phyloP scores from a whole-genome alignment of 2,113 vertebrate genomes.

The Peromyscus leucopus region DNA sequence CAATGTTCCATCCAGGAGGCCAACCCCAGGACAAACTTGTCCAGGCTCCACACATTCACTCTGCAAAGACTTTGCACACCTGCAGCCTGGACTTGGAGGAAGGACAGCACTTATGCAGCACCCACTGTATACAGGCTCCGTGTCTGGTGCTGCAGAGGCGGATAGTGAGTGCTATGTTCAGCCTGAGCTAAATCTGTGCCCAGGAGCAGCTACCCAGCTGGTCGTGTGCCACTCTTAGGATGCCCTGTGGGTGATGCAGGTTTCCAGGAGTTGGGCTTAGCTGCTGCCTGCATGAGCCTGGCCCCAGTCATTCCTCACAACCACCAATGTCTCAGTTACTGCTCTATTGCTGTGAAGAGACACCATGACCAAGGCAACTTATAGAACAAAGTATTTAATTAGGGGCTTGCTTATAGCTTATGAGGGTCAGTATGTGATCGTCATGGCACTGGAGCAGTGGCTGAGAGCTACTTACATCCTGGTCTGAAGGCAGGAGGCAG shows the following conservation, averaged over 20 bases:
- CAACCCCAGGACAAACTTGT: fast-evolving
- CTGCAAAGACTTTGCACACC: fast-evolving
- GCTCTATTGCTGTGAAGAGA: not conserved
- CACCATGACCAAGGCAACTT: no score
- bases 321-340: not conserved
- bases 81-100: fast-evolving
- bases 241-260: fast-evolving
- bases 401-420: not conserved
- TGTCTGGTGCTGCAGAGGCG: fast-evolving
- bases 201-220: not conserved
- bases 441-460: not conserved
- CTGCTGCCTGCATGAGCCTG: fast-evolving
- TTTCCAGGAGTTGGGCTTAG: not conserved
- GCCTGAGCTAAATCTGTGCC: not conserved
- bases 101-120: fast-evolving
- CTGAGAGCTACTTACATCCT: not conserved
- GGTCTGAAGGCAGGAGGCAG: not conserved
- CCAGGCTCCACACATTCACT: fast-evolving
- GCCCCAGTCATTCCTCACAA: not conserved
- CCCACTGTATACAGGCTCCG: not conserved
- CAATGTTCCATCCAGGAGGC: fast-evolving
- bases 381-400: not conserved
- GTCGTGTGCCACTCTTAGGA: not conserved
- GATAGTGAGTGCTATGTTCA: not conserved
- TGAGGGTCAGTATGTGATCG: not conserved